These are phyloP conservation scores for Rhopalosiphum nymphaeae DNA, from an alignment of 2,888 invertebrate species.

Conservation along the genomic window DNA sequence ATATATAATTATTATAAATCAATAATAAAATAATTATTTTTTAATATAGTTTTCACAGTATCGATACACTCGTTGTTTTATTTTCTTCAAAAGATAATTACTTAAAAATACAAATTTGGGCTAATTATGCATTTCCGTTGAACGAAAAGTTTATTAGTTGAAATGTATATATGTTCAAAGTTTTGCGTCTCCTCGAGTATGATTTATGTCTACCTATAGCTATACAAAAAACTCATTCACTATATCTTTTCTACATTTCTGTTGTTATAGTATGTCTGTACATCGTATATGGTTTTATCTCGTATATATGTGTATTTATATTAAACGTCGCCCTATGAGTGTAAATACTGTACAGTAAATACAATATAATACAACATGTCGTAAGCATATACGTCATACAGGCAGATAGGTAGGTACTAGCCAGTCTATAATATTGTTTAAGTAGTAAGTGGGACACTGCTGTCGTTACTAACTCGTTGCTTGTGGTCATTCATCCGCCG, in stretches of 20 bases:
- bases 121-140: too few relatives aligned
- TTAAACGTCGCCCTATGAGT: not conserved
- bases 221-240: not conserved
- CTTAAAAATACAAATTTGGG: too few relatives aligned
- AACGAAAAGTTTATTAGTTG: too few relatives aligned
- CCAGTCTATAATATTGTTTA: not conserved
- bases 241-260: not conserved
- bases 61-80: too few relatives aligned
- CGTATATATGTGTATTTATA: not conserved
- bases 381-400: not conserved
- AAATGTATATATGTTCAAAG: too few relatives aligned
- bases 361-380: not conserved
- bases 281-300: not conserved
- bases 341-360: not conserved
- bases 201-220: too few relatives aligned
- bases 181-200: too few relatives aligned
- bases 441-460: not conserved
- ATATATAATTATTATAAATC: too few relatives aligned
- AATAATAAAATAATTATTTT: too few relatives aligned
- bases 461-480: not conserved
- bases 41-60: too few relatives aligned
- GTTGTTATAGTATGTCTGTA: not conserved
- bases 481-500: not conserved
- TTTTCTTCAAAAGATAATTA: too few relatives aligned
- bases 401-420: not conserved